Evolutionary conservation across 1,140 invertebrate species (phyloP).

Genomic region (Telenomus remus): DNA sequence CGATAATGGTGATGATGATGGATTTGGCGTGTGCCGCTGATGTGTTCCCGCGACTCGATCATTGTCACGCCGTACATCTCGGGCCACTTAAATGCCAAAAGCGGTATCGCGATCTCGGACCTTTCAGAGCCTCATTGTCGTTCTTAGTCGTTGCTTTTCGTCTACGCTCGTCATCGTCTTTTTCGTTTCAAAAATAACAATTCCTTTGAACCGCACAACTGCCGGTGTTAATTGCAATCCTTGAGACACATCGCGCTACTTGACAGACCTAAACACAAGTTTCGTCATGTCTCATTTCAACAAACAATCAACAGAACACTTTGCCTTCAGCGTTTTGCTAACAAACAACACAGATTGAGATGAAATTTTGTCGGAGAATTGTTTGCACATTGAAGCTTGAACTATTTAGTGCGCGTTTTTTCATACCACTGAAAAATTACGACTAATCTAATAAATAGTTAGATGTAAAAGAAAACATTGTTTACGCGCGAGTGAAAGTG

Average conservation of each 20-base stretch:
- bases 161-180: constrained; percentile 21
- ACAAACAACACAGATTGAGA: no score
- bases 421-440: no score
- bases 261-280: constrained; percentile 7
- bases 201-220: no score
- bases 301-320: background rate
- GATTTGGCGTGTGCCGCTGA: constrained; percentile 49
- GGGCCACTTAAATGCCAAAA: constrained; percentile 15
- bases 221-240: no score
- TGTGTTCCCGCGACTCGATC: constrained; percentile 69
- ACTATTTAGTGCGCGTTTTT: no score
- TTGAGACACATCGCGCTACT: background rate
- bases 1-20: constrained; percentile 69
- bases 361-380: no score
- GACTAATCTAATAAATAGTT: no score
- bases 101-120: constrained; percentile 14
- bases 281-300: background rate
- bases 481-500: constrained; percentile 36
- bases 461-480: no score
- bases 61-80: constrained; percentile 69
- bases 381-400: no score
- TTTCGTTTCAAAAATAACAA: no score
- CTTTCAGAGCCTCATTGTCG: constrained; percentile 16
- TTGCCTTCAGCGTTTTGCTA: background rate
- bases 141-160: constrained; percentile 21